Percentiles rank a stretch among this genome's conserved stretches.
phyloP scores from a whole-genome alignment of 2,797 vertebrate genomes.

The Anas acuta region DNA sequence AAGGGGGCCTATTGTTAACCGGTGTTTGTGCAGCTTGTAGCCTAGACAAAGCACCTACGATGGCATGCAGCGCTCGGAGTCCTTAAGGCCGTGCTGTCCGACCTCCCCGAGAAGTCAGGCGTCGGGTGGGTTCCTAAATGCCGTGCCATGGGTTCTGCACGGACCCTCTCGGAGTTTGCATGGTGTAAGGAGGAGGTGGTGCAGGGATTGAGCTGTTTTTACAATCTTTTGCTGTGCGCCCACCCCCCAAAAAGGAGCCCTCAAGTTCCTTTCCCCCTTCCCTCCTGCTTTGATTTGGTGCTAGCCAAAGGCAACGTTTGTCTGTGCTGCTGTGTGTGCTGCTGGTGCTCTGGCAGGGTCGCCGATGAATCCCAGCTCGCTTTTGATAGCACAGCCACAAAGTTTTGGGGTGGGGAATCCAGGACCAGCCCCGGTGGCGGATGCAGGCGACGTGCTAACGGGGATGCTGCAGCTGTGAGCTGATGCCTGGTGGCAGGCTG shows the following conservation, averaged over 20 bases:
- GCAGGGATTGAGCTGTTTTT: neutral
- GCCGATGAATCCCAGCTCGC: neutral
- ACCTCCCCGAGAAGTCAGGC: constrained; percentile 36
- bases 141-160: neutral
- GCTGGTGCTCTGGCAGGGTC: neutral
- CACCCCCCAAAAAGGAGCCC: neutral
- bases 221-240: neutral
- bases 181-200: fast-evolving
- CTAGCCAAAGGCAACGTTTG: neutral
- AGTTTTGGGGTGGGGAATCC: neutral
- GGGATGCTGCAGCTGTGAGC: neutral
- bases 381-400: neutral
- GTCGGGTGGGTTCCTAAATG: neutral
- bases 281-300: neutral
- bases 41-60: constrained; percentile 75
- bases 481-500: neutral
- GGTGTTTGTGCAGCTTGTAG: constrained; percentile 54
- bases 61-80: constrained; percentile 47
- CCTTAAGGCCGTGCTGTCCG: constrained; percentile 25
- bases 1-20: constrained; percentile 70
- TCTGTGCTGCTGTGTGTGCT: neutral
- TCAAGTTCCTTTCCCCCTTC: neutral
- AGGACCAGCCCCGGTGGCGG: neutral
- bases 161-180: neutral
- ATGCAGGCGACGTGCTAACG: neutral